Base-by-base conservation (phyloP, 64 coral and sea anemone species). In the Platygyra sinensis region DNA sequence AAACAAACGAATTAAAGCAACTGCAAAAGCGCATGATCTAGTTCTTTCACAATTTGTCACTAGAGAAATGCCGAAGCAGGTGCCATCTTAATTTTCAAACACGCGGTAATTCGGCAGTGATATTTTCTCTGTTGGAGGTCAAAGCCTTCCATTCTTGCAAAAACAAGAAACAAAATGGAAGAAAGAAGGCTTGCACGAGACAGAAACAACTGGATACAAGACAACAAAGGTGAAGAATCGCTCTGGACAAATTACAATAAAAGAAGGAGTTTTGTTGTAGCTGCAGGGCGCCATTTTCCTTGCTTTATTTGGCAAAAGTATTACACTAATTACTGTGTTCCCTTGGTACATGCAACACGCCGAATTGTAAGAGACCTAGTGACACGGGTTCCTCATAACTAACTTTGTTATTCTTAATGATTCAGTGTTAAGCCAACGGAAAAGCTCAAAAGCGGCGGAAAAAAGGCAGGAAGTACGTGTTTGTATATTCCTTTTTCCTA, bases 261-360 rank as follows among this genome's bases (percentile, higher is more conserved):
- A 71, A 72, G 81, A 85, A 85, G 33, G 63, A 72, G 11, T 71
- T 85, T 85, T 85, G 62, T 85, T 85, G 65, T 85, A 33, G 38
- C 19, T 72, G 54, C 15, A 13, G 20, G 39, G 71, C 36, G 32
- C 24, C 2, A 60, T 60, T 62, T 61, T 30, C 20, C 78, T 12
- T 32, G 8, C 25, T 19, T 12, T 61, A 32, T 30, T 18, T 17
- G 13, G 31, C 61, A 42, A 83, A 64, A 65, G 32, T 83, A 30
- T n/a, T 85, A 8, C 24, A 14, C 52, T 72, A 85, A 85, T 72
- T 64, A 72, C 8, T 51, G 81, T 24, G 52, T 71, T 85, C 27
- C 24, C 46, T 28, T 7, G 24, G 3, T 16, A 49, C 24, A n/a
- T n/a, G n/a, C n/a, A 72, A 85, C 62, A 28, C 8, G 7, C 62